Evolutionary conservation across 2,797 vertebrate species (phyloP).

Genomic region (Peromyscus eremicus): DNA sequence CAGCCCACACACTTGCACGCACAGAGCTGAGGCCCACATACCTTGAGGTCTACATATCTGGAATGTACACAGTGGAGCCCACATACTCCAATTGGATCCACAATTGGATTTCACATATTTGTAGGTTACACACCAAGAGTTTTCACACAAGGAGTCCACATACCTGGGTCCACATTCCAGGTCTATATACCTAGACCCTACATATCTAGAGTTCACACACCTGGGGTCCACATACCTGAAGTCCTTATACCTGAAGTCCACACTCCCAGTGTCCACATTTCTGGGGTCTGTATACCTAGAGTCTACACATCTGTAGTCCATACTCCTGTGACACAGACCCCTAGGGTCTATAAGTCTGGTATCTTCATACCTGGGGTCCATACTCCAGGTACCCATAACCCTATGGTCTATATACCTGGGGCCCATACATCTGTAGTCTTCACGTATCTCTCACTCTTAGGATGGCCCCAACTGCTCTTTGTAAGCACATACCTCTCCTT

Average conservation of each 20-base stretch:
- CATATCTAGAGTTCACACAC: not conserved
- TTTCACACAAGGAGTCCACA: not conserved
- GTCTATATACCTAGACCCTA: not conserved
- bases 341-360: no score
- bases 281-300: not conserved
- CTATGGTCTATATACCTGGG: not conserved
- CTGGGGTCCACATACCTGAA: not conserved
- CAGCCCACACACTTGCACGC: not conserved
- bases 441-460: not conserved
- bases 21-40: not conserved
- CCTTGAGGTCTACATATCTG: not conserved
- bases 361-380: no score
- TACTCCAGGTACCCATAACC: not conserved
- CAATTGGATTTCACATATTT: not conserved
- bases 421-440: not conserved
- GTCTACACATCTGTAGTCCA: not conserved
- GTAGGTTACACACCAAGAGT: not conserved
- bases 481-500: no score
- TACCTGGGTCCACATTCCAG: not conserved
- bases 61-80: not conserved
- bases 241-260: not conserved
- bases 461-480: no score
- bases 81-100: not conserved
- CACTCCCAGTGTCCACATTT: not conserved
- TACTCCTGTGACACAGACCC: not conserved